Conservation (phyloP, 2,113 vertebrate genomes). For the Oreochromis niloticus region DNA sequence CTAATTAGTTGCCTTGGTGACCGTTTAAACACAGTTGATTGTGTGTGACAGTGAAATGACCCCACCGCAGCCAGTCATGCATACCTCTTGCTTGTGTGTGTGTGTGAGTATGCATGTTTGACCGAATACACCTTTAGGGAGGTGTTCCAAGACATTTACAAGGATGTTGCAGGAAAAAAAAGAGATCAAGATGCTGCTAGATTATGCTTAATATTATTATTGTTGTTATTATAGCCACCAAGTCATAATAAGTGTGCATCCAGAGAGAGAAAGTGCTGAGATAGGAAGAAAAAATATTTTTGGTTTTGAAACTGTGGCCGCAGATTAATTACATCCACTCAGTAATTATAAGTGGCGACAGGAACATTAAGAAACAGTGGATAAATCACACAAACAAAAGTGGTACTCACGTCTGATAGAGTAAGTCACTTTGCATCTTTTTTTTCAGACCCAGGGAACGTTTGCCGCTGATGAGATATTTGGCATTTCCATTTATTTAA, state of each 20-base stretch:
- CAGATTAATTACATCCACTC: not conserved
- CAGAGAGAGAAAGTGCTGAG: not conserved
- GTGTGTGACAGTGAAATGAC: constrained; percentile 38
- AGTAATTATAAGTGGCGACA: not conserved
- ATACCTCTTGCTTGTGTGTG: not conserved
- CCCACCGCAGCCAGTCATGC: constrained; percentile 7
- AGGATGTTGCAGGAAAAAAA: not conserved
- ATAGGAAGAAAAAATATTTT: not conserved
- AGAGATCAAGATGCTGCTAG: not conserved
- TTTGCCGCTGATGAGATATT: not conserved
- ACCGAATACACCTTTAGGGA: not conserved
- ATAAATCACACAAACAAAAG: not conserved
- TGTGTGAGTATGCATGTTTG: not conserved
- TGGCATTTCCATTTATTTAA: not conserved
- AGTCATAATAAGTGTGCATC: not conserved
- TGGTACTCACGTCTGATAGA: not conserved
- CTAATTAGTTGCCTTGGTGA: constrained; percentile 59
- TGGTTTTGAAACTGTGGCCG: not conserved
- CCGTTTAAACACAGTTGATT: constrained; percentile 46
- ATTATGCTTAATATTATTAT: not conserved
- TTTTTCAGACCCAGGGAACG: not conserved
- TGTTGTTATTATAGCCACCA: not conserved
- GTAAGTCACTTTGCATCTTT: not conserved
- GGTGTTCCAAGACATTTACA: not conserved
- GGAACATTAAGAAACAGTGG: not conserved